Evolutionary conservation across 1,140 invertebrate genomes (phyloP).

Genomic region (Pollicipes pollicipes): DNA sequence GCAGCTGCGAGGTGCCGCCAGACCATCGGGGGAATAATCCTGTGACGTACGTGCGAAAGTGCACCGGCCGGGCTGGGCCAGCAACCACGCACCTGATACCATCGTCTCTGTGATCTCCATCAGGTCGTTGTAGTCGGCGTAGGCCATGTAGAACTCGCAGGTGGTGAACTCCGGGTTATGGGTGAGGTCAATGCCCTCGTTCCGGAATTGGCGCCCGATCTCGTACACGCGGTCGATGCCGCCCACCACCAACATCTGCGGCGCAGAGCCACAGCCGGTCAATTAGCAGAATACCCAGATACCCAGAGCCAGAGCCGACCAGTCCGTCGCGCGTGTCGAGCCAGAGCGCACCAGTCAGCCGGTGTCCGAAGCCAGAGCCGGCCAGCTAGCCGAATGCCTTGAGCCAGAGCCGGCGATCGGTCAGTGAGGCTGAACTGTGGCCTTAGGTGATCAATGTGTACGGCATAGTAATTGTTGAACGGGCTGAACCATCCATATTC

Average conservation of each 20-base stretch:
- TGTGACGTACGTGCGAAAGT: too few relatives aligned
- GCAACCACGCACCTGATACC: conserved; percentile 53
- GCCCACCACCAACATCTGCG: conserved; percentile 78
- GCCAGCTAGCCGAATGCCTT: too few relatives aligned
- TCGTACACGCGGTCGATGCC: conserved; percentile 95
- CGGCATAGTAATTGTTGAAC: too few relatives aligned
- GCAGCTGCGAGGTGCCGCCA: too few relatives aligned
- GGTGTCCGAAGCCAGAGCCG: too few relatives aligned
- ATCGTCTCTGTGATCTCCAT: conserved; percentile 83
- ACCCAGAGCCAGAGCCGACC: too few relatives aligned
- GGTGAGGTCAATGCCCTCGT: conserved; percentile 96
- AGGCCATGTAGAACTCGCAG: conserved; percentile 99
- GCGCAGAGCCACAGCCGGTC: conserved; percentile 24
- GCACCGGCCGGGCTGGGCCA: too few relatives aligned
- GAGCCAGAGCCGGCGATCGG: not conserved
- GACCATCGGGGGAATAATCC: not conserved
- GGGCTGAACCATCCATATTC: too few relatives aligned
- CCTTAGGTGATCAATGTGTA: too few relatives aligned
- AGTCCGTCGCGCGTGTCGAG: too few relatives aligned
- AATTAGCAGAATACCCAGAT: too few relatives aligned
- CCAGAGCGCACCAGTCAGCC: too few relatives aligned
- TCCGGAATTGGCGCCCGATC: conserved; percentile 91
- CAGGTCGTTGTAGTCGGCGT: conserved; percentile 95
- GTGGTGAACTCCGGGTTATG: conserved; percentile 99
- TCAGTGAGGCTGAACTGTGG: not conserved